Evolutionary conservation across 30 jellyfish, hydroid and myxozoan species (phyloP), one percentile per base, ranked within the genome.

Genomic region (Euphysa ruthae): DNA sequence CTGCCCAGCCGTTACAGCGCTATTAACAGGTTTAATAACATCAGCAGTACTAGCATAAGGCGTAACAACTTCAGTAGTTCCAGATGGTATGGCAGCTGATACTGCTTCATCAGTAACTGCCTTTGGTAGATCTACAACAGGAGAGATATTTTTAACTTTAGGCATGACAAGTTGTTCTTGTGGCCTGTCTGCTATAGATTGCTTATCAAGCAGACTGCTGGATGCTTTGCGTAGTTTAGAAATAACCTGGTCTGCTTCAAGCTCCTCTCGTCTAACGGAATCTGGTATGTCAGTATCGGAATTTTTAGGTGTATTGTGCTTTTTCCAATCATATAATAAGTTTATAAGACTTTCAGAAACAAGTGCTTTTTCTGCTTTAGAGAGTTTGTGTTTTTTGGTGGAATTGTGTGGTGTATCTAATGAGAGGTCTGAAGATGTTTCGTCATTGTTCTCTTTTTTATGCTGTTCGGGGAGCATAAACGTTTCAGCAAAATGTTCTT

Each of bases 281-380:
- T 43, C 62, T 8, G 46, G 71, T 5, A 18, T 20, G 7, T 20
- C 8, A 2, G 91, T 84, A 44, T 81, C 69, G 6, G 75, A 87
- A 27, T 75, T 68, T 10, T 61, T 55, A 24, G 73, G 49, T 14
- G 29, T 69, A 18, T 65, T 61, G 20, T 69, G 87, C 24, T 63
- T 66, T 69, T 80, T 74, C 97, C 97, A 88, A 68, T 80, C 84
- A 55, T 71, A 88, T 61, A 88, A 58, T 32, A 88, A 32, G 25
- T 74, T 88, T 22, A 88, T 88, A 30, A 88, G 49, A 38, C 84
- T 88, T 15, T 70, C 85, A 25, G 95, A 85, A 43, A 85, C 54
- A 0, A 75, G 89, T 29, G 75, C 88, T 63, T 71, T 78, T 49
- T 78, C 95, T 21, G 74, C 70, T 20, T 50, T 55, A 15, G 81